Conservation (phyloP, 2,797 vertebrate genomes). For the Pseudomugil tenellus region DNA sequence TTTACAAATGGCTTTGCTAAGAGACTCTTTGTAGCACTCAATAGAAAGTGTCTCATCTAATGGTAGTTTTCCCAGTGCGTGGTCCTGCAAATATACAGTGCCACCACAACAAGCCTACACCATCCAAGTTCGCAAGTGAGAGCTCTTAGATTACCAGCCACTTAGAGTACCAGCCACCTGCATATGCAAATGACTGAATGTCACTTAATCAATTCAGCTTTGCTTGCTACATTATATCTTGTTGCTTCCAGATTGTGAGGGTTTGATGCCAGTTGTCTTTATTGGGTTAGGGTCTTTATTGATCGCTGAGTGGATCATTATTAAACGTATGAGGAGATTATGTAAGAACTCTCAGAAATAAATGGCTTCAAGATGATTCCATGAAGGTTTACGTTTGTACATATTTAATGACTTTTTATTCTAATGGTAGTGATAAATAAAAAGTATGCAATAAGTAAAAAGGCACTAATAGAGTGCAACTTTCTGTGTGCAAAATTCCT, state of each 20-base stretch:
- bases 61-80: constrained; percentile 20
- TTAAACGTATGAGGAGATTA: constrained; percentile 48
- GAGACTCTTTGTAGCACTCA: constrained; percentile 54
- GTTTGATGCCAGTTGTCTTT: constrained; percentile 61
- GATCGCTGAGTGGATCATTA: constrained; percentile 50
- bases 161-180: constrained; percentile 16
- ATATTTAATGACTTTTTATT: background rate
- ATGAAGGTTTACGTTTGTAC: background rate
- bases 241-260: constrained; percentile 34
- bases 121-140: constrained; percentile 10
- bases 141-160: constrained; percentile 36
- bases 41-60: constrained; percentile 45
- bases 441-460: too few relatives aligned
- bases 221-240: constrained; percentile 21
- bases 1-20: constrained; percentile 55
- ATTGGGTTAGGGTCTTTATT: constrained; percentile 57
- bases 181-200: constrained; percentile 27
- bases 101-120: constrained; percentile 26
- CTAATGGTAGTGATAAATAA: background rate
- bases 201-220: background rate
- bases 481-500: too few relatives aligned
- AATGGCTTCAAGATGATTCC: background rate
- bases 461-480: too few relatives aligned
- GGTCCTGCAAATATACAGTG: constrained; percentile 24
- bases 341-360: constrained; percentile 9